Evolutionary conservation across 2,797 vertebrate genomes (phyloP).

Genomic region (Anas acuta): DNA sequence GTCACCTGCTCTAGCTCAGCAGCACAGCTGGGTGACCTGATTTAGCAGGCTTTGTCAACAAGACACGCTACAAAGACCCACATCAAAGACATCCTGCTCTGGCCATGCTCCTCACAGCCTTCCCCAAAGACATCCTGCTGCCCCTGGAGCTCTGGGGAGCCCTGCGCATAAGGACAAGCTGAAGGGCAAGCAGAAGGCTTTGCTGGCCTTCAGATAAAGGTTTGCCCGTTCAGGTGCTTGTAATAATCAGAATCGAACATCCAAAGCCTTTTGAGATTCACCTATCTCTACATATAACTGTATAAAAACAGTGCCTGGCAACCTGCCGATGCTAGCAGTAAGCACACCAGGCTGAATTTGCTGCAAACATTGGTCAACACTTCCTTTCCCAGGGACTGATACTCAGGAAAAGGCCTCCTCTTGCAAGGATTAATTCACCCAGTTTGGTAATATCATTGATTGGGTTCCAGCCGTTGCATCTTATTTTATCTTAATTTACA

Average conservation of each 20-base stretch:
- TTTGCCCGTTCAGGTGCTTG: background rate
- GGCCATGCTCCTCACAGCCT: background rate
- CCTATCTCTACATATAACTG: background rate
- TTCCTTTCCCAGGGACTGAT: constrained; percentile 52
- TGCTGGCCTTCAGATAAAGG: background rate
- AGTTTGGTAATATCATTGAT: constrained; percentile 30
- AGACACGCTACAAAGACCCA: background rate
- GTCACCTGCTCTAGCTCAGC: background rate
- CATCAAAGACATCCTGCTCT: constrained; percentile 13
- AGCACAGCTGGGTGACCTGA: background rate
- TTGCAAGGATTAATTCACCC: constrained; percentile 62
- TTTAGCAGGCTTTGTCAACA: background rate
- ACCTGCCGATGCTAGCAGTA: constrained; percentile 19
- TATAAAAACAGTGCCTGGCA: constrained; percentile 47
- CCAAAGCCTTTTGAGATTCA: constrained; percentile 53
- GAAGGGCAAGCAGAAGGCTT: background rate
- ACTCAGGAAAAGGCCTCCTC: constrained; percentile 47
- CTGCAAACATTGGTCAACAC: constrained; percentile 62
- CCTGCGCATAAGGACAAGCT: rapidly evolving
- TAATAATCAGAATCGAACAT: background rate
- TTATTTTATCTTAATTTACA: constrained; percentile 34
- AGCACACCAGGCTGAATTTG: constrained; percentile 51
- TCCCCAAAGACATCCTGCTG: background rate
- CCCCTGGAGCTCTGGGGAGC: background rate
- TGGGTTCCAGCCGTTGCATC: constrained; percentile 17